A percentile compares a stretch with the other conserved stretches of the same genome.
phyloP scores from a whole-genome alignment of 2,797 vertebrate genomes.

The Australoheros facetus region DNA sequence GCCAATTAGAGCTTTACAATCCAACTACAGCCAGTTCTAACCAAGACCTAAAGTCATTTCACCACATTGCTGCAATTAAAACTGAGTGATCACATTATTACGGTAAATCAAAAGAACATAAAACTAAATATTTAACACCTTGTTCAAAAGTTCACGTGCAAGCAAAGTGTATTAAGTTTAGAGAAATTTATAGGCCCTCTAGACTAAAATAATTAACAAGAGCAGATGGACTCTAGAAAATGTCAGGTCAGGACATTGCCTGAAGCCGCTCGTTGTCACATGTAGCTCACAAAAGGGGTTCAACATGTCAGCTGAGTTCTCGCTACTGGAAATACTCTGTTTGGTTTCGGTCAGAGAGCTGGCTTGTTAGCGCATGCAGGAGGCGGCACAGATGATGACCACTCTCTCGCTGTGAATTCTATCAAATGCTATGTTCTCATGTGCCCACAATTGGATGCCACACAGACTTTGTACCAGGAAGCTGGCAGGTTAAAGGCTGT shows the following conservation, averaged over 20 bases:
- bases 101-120: background rate
- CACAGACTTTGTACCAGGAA: background rate
- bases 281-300: conserved; percentile 1
- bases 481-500: background rate
- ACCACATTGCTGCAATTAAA: background rate
- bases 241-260: background rate
- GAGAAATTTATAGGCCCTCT: background rate
- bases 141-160: background rate
- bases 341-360: background rate
- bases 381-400: background rate
- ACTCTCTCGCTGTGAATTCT: background rate
- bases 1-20: background rate
- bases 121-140: background rate
- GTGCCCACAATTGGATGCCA: background rate
- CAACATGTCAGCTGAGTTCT: background rate
- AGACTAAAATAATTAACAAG: conserved; percentile 8
- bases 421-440: background rate
- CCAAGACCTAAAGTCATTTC: background rate
- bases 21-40: background rate
- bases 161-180: background rate
- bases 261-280: background rate
- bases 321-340: background rate
- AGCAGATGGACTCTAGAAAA: conserved; percentile 4
- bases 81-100: background rate
- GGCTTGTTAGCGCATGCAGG: background rate